phyloP scores from a whole-genome alignment of 2,797 vertebrate genomes.

The Onychomys leucogaster region DNA sequence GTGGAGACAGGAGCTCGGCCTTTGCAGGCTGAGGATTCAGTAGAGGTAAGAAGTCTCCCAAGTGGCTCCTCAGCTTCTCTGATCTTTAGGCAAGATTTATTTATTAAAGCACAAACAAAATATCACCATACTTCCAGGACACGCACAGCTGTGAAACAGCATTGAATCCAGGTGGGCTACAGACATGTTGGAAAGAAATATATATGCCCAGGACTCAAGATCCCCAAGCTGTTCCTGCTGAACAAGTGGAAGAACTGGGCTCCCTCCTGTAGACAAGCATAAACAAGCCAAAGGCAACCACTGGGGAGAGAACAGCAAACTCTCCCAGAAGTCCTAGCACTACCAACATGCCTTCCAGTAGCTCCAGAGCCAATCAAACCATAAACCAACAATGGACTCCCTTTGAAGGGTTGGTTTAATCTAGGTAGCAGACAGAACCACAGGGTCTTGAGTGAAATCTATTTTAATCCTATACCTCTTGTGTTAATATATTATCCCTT shows the following conservation, averaged over 20 bases:
- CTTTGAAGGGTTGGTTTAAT: conserved; percentile 3
- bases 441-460: conserved; percentile 1
- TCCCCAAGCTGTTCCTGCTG: background rate
- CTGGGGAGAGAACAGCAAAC: background rate
- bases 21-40: too few relatives aligned
- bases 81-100: too few relatives aligned
- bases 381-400: background rate
- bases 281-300: background rate
- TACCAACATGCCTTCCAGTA: background rate
- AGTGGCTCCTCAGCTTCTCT: too few relatives aligned
- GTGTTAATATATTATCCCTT: conserved; percentile 4
- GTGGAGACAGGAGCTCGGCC: too few relatives aligned
- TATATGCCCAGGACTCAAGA: fast-evolving
- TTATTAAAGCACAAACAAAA: too few relatives aligned
- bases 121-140: background rate
- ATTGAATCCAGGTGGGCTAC: background rate
- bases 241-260: background rate
- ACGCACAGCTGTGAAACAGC: background rate
- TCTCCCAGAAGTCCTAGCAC: background rate
- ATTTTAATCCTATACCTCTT: background rate
- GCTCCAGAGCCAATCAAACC: background rate
- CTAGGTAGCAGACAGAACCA: background rate
- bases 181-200: background rate
- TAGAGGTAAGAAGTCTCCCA: too few relatives aligned
- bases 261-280: background rate